These are phyloP conservation scores for Nomada ferruginata DNA, from an alignment of 2,888 invertebrate genomes.

Conservation along the genomic window DNA sequence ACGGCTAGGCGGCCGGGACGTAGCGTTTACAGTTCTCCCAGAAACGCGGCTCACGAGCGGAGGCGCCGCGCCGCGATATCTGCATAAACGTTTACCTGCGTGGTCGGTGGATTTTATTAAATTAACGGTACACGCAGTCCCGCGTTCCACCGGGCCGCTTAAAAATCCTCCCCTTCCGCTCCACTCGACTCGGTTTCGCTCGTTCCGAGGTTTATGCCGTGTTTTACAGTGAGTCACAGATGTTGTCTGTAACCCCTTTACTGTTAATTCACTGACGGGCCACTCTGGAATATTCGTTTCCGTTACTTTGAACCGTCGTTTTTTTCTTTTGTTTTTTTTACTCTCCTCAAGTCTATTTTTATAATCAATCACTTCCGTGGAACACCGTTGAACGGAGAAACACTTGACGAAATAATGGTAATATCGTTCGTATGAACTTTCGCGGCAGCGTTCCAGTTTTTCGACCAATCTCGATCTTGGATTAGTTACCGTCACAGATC, in stretches of 20 bases:
- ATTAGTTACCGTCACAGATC: background rate
- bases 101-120: slow-evolving; percentile 57
- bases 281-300: too few relatives aligned
- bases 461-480: background rate
- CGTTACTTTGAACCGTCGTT: too few relatives aligned
- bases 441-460: too few relatives aligned
- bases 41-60: slow-evolving; percentile 42
- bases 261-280: too few relatives aligned
- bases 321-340: too few relatives aligned
- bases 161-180: background rate
- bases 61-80: slow-evolving; percentile 35
- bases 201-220: background rate
- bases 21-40: slow-evolving; percentile 63
- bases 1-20: slow-evolving; percentile 56
- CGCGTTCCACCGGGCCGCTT: slow-evolving; percentile 1
- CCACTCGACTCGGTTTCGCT: background rate
- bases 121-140: slow-evolving; percentile 55
- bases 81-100: slow-evolving; percentile 53
- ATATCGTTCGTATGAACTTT: too few relatives aligned
- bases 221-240: background rate
- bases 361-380: too few relatives aligned
- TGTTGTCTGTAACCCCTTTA: too few relatives aligned
- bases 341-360: too few relatives aligned
- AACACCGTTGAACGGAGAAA: too few relatives aligned
- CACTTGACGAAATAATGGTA: too few relatives aligned